These are phyloP conservation scores for Orius insidiosus DNA, from an alignment of 1,140 invertebrate species.

Conservation along the genomic window DNA sequence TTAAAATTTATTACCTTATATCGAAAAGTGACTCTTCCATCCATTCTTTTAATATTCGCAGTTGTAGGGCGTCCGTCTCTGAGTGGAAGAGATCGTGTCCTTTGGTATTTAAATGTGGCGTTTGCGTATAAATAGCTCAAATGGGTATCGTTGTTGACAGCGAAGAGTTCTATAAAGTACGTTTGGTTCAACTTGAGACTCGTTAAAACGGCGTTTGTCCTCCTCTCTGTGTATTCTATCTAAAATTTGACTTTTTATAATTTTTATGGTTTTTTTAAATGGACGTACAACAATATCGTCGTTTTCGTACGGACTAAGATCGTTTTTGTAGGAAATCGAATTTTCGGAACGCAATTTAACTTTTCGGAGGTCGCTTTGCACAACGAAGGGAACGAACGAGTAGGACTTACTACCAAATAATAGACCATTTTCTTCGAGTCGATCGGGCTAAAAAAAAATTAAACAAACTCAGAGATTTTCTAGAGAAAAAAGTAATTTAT, in stretches of 20 bases:
- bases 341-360: too few relatives aligned
- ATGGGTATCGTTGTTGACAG: constrained; percentile 5
- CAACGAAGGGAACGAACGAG: too few relatives aligned
- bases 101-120: neutral
- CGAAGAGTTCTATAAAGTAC: constrained; percentile 4
- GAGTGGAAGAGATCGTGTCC: constrained; percentile 1
- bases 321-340: too few relatives aligned
- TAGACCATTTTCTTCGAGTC: too few relatives aligned
- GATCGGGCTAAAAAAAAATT: too few relatives aligned
- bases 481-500: too few relatives aligned
- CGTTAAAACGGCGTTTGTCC: neutral
- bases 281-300: too few relatives aligned
- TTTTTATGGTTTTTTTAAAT: too few relatives aligned
- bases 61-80: constrained; percentile 1
- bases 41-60: constrained; percentile 3
- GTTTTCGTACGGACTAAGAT: too few relatives aligned
- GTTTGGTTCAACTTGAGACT: neutral
- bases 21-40: constrained; percentile 7
- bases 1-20: constrained; percentile 9
- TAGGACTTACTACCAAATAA: too few relatives aligned
- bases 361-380: too few relatives aligned
- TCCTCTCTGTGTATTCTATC: constrained; percentile 4
- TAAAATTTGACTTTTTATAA: neutral
- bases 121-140: constrained; percentile 6
- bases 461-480: too few relatives aligned